These are phyloP conservation scores for Uloborus plumipes DNA, from an alignment of 2,888 invertebrate species.

Conservation along the genomic window DNA sequence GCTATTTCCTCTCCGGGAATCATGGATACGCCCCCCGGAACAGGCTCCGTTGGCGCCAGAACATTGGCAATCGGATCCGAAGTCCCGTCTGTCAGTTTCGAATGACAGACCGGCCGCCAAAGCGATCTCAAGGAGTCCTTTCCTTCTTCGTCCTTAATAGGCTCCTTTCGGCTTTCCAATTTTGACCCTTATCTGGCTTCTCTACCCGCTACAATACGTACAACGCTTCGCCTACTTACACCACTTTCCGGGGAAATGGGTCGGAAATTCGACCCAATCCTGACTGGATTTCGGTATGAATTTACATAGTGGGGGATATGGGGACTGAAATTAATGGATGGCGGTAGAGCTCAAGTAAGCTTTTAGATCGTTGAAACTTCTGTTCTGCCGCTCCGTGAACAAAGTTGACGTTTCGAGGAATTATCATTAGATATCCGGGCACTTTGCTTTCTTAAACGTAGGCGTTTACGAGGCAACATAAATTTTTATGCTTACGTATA, in stretches of 20 bases:
- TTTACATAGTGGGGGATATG: conserved; percentile 5
- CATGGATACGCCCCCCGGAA: conserved; percentile 1
- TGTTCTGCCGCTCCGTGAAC: no score
- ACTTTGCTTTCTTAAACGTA: no score
- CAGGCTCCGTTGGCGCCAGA: conserved; percentile 8
- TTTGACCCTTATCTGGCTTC: conserved; percentile 38
- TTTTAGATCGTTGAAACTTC: no score
- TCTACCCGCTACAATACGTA: conserved; percentile 12
- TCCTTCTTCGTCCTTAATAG: conserved; percentile 28
- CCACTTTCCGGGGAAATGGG: conserved; percentile 1
- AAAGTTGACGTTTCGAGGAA: no score
- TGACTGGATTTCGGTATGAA: conserved; percentile 2
- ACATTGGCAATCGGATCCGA: conserved; percentile 17
- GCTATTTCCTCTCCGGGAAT: no score
- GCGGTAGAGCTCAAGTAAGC: not conserved
- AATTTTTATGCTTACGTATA: no score
- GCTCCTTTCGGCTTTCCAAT: conserved; percentile 20
- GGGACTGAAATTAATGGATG: conserved; percentile 4
- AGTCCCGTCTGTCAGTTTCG: conserved; percentile 37
- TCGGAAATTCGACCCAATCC: conserved; percentile 26
- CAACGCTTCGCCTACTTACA: conserved; percentile 5
- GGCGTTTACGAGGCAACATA: no score
- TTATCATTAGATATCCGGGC: no score
- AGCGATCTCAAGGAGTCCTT: conserved; percentile 15
- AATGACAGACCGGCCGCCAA: conserved; percentile 29